phyloP scores from a whole-genome alignment of 2,888 invertebrate genomes.

The Heteromyza rotundicornis region DNA sequence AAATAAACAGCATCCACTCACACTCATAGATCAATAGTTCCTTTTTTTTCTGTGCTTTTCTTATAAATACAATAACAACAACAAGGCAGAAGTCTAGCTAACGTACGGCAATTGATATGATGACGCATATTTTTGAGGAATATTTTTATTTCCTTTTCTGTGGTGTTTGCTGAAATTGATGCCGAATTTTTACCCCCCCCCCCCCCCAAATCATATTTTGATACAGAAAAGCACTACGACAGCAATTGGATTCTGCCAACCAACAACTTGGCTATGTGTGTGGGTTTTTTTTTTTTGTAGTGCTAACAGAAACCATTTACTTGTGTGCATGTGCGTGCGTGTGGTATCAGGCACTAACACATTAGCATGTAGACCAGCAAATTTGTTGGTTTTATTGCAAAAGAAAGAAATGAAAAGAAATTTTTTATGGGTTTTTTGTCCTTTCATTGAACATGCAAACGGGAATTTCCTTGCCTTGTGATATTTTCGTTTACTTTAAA shows the following conservation, averaged over 20 bases:
- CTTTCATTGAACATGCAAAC: not conserved
- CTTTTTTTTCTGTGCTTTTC: too few relatives aligned
- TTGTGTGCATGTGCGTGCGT: slow-evolving; percentile 7
- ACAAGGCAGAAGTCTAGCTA: not conserved
- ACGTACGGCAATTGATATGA: not conserved
- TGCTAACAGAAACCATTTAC: too few relatives aligned
- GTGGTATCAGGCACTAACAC: not conserved
- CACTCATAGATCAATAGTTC: too few relatives aligned
- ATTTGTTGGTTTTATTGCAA: slow-evolving; percentile 13
- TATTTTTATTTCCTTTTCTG: not conserved
- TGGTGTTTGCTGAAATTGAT: not conserved
- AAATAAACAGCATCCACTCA: too few relatives aligned
- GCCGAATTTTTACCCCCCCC: not conserved
- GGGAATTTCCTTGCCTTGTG: not conserved
- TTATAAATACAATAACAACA: too few relatives aligned
- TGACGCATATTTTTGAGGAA: not conserved
- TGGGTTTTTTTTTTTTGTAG: too few relatives aligned
- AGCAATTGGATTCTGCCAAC: too few relatives aligned
- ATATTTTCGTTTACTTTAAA: too few relatives aligned
- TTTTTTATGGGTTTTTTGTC: slow-evolving; percentile 7
- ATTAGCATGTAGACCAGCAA: not conserved
- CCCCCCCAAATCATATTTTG: too few relatives aligned
- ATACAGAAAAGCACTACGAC: too few relatives aligned
- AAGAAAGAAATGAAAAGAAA: slow-evolving; percentile 4
- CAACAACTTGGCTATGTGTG: too few relatives aligned